Evolutionary conservation across 2,888 invertebrate genomes (phyloP), one percentile per base, ranked within the genome.

Genomic region (Timema podura): DNA sequence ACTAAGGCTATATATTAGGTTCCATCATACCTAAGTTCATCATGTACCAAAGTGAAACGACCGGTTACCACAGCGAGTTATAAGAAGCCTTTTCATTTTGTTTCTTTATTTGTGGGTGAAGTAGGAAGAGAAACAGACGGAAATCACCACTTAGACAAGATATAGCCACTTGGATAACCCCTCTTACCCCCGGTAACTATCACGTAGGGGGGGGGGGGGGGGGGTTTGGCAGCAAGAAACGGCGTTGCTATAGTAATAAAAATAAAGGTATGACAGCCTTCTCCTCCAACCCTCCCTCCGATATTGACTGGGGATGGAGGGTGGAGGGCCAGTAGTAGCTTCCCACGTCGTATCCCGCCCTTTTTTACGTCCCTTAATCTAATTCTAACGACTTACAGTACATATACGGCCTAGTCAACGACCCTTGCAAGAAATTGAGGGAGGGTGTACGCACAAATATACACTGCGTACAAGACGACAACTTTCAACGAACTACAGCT

Each of bases 331-430:
- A 8, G 57, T 30, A 30, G 6, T 15, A 30, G 15, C 57, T 57
- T 30, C 64, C 57, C 64, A 48, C 51, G 11, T 16, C 30, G 45
- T 51, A 48, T 51, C 49, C 30, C 48, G 16, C 48, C 45, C 49
- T 48, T 49, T 69, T 69, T 69, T 65, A 69, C 65, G 65, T 69
- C 54, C 69, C 65, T 65, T 69, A 69, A 69, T 69, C 65, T 69
- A 69, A 69, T 69, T 69, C 65, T 69, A 69, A 69, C 69, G 69
- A 69, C 69, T 68, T 47, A 47, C 13, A 45, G 44, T 44, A 61
- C 61, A 61, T 61, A 61, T 61, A 61, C 61, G 61, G 61, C 44
- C 11, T 30, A 30, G 30, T 30, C 30, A 30, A 30, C 30, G 30
- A 30, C 30, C 30, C 30, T 30, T 30, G 30, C 30, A 30, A 30